Conservation (phyloP, 2,113 vertebrate genomes). For the Australoheros scitulus region DNA sequence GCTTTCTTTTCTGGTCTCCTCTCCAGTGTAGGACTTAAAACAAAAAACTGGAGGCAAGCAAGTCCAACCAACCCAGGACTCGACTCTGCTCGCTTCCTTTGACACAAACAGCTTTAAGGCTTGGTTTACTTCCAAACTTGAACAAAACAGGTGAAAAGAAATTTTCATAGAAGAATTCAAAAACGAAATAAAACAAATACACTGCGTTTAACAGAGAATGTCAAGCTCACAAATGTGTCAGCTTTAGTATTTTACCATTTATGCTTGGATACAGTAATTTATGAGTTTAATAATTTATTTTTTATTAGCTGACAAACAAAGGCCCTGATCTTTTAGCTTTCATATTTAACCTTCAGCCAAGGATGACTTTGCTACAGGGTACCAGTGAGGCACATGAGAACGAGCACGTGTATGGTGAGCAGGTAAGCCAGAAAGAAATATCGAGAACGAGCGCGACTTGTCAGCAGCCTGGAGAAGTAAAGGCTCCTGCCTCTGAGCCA, state of each 20-base stretch:
- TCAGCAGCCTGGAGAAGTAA: slow-evolving; percentile 88
- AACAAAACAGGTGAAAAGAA: neutral
- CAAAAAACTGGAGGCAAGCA: neutral
- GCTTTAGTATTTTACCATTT: neutral
- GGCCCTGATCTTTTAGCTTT: neutral
- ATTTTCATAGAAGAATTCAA: neutral
- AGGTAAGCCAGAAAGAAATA: slow-evolving; percentile 88
- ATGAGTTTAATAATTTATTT: neutral
- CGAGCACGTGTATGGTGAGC: slow-evolving; percentile 80
- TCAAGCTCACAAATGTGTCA: neutral
- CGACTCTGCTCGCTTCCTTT: neutral
- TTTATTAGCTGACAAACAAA: neutral
- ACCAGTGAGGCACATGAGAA: slow-evolving; percentile 86
- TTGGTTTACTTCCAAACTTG: neutral
- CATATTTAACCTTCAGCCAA: neutral
- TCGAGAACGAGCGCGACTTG: slow-evolving; percentile 83
- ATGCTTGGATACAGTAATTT: neutral
- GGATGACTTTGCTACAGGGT: slow-evolving; percentile 74
- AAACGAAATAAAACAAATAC: neutral
- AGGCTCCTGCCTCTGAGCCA: slow-evolving; percentile 88
- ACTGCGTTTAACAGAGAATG: neutral
- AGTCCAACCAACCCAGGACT: too few species aligned
- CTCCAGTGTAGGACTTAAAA: neutral
- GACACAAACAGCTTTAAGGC: slow-evolving; percentile 24
- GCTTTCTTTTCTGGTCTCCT: neutral